Conservation (phyloP, 2,797 vertebrate genomes). For the Chloroceryle inda region DNA sequence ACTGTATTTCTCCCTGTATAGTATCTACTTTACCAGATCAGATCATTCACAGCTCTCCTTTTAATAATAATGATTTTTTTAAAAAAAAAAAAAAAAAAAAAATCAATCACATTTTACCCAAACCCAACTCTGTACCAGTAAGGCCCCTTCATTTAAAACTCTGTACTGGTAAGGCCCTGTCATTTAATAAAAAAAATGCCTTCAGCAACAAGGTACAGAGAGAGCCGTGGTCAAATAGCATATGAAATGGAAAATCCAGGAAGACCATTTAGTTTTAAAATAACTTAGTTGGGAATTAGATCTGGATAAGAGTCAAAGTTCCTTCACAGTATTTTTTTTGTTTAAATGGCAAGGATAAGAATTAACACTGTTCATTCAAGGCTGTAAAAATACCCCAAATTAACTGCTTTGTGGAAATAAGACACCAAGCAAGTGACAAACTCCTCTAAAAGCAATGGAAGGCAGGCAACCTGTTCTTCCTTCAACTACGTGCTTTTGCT, state of each 20-base stretch:
- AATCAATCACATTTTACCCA: neutral
- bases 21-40: neutral
- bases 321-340: neutral
- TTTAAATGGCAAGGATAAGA: neutral
- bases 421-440: neutral
- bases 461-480: neutral
- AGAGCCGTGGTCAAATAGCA: neutral
- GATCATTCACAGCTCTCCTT: conserved; percentile 9
- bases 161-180: conserved; percentile 6
- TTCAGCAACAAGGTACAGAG: neutral
- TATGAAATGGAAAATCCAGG: neutral
- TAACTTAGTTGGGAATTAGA: neutral
- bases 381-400: neutral
- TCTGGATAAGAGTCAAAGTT: neutral
- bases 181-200: neutral
- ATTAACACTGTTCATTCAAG: conserved; percentile 27
- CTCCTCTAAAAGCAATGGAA: neutral
- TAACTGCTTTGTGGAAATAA: neutral
- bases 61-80: neutral
- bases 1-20: neutral
- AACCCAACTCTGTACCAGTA: neutral
- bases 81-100: neutral
- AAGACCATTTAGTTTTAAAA: neutral
- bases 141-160: conserved; percentile 19
- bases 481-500: neutral